phyloP scores from a whole-genome alignment of 1,140 invertebrate genomes.

The Ceratina australensis region DNA sequence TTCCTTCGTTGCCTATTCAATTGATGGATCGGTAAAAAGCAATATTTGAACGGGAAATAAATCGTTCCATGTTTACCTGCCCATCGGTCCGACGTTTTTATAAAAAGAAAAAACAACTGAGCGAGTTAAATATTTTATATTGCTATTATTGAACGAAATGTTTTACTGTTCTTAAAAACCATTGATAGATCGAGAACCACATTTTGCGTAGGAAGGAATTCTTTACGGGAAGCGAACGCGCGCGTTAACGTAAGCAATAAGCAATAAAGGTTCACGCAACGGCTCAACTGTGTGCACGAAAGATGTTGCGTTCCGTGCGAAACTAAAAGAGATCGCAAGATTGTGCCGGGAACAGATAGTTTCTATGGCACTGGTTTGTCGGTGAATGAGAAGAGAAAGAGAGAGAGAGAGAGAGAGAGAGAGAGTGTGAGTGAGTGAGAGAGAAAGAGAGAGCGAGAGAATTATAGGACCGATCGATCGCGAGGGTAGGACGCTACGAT shows the following conservation, averaged over 20 bases:
- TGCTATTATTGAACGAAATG: no score
- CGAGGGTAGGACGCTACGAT: conserved; percentile 57
- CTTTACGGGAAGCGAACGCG: conserved; percentile 23
- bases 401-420: not conserved
- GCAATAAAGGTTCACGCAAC: conserved; percentile 68
- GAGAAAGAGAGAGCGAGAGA: not conserved
- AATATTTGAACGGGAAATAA: conserved; percentile 11
- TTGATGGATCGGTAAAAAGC: not conserved
- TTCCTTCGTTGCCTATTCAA: not conserved
- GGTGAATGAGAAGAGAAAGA: not conserved
- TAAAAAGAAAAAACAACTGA: not conserved
- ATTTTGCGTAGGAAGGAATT: conserved; percentile 9
- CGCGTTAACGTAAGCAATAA: conserved; percentile 70
- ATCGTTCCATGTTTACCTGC: not conserved
- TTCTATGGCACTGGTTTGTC: conserved; percentile 63
- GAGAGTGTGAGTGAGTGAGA: not conserved
- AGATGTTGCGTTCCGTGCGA: conserved; percentile 45
- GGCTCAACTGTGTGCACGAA: conserved; percentile 45
- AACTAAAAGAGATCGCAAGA: conserved; percentile 3
- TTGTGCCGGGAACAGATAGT: conserved; percentile 59
- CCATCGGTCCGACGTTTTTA: conserved; percentile 17
- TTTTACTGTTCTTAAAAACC: no score
- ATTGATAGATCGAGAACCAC: no score
- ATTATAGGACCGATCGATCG: conserved; percentile 50
- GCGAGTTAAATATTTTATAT: no score